A percentile compares a stretch with the other conserved stretches of the same genome.
Conservation (phyloP, 1,140 invertebrate genomes). For the Mesaphorura yosii region DNA sequence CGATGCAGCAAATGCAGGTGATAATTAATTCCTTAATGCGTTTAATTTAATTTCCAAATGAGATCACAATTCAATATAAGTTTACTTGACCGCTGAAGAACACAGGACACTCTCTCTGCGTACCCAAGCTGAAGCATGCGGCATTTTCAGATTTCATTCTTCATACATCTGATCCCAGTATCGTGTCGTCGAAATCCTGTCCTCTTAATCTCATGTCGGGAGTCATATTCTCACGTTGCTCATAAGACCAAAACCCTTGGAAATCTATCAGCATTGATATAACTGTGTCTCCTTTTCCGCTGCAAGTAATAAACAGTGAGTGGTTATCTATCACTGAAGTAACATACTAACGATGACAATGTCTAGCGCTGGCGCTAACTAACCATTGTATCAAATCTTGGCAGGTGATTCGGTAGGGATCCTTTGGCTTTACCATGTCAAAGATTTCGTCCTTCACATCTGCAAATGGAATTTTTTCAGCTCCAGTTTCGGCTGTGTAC, state of each 20-base stretch:
- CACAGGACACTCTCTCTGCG: no score
- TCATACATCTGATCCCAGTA: no score
- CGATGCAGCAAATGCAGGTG: no score
- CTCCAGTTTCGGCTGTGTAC: conserved; percentile 69
- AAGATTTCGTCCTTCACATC: conserved; percentile 96
- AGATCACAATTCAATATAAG: no score
- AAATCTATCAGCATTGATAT: conserved; percentile 89
- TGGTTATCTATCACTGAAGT: neutral
- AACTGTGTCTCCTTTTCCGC: conserved; percentile 85
- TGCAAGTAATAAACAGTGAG: conserved; percentile 33
- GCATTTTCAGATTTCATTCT: no score
- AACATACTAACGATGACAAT: neutral
- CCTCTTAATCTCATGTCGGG: conserved; percentile 3
- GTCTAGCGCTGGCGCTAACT: neutral
- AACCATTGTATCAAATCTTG: conserved; percentile 60
- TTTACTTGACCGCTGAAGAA: no score
- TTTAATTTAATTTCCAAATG: no score
- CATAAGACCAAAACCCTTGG: conserved; percentile 92
- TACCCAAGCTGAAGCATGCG: no score
- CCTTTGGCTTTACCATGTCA: conserved; percentile 86
- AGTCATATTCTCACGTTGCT: conserved; percentile 67
- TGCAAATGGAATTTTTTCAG: conserved; percentile 76
- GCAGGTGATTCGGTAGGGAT: conserved; percentile 74
- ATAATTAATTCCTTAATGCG: no score
- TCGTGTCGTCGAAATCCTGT: no score